Conservation (phyloP, 2,113 vertebrate genomes). For the Perccottus glenii region DNA sequence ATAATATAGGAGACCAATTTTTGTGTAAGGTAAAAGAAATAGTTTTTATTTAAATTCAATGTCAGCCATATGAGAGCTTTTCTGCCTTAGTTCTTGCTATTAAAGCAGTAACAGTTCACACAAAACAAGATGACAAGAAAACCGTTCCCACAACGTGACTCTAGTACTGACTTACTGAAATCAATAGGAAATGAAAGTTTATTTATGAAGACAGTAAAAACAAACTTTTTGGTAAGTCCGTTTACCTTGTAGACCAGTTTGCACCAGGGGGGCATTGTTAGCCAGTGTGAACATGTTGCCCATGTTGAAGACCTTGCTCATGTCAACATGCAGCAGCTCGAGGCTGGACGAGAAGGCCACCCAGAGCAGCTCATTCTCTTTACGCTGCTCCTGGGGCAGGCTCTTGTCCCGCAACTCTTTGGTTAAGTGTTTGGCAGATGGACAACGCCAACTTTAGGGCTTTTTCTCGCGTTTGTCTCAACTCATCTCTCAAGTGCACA, state of each 20-base stretch:
- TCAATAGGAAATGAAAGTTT: too few species aligned
- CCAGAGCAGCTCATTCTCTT: constrained; percentile 82
- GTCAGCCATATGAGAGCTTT: too few species aligned
- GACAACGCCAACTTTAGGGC: constrained; percentile 70
- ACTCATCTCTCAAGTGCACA: constrained; percentile 74
- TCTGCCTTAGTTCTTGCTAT: too few species aligned
- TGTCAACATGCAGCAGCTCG: constrained; percentile 82
- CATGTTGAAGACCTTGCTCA: constrained; percentile 82
- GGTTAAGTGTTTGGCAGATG: constrained; percentile 74
- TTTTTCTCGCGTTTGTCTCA: constrained; percentile 75
- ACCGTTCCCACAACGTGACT: too few species aligned
- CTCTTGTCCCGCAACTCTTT: constrained; percentile 75
- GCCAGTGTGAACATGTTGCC: constrained; percentile 69
- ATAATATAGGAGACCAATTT: not conserved
- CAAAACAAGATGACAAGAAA: too few species aligned
- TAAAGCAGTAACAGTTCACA: too few species aligned
- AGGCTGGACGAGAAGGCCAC: constrained; percentile 83
- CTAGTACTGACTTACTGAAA: too few species aligned
- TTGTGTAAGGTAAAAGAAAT: too few species aligned
- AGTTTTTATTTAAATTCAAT: too few species aligned
- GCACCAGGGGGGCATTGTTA: constrained; percentile 61
- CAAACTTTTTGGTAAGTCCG: not conserved
- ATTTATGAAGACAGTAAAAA: too few species aligned
- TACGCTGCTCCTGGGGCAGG: constrained; percentile 71
- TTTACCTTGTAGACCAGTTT: constrained; percentile 82